Evolutionary conservation across 2,113 vertebrate genomes (phyloP), one percentile per base, ranked within the genome.

Genomic region (Miniopterus natalensis): DNA sequence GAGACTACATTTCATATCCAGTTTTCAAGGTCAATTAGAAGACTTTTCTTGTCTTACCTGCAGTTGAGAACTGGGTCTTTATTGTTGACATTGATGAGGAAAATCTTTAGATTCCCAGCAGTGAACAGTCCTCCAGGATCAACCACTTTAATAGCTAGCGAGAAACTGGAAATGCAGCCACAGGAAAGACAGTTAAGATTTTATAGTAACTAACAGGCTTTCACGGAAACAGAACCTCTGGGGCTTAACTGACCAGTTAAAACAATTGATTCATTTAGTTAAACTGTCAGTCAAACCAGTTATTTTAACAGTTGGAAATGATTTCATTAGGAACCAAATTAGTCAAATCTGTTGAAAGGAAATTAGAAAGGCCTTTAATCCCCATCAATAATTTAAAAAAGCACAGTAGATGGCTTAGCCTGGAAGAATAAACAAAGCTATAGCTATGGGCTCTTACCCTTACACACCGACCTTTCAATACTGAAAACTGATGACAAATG

Each of bases 81-180:
- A 74, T 96, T 89, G 59, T 97, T 97, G 49, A 98, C 78, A 59
- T 88, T 97, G 65, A 97, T 92, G 53, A 98, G 95, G 53, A 94
- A 97, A 71, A 98, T 88, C 70, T 96, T 98, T 8, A 98, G 88
- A 85, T 96, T 96, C 80, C 92, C 95, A 84, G 42, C 40, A 25
- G 70, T 23, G 79, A 94, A 97, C 66, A 98, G 86, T 74, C 93
- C 94, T 78, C 93, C 92, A 42, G 87, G n/a, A 87, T 98, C 97
- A 75, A 91, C 90, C 85, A 96, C 96, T 92, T 89, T 98, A 93
- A 97, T 95, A 77, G 88, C 47, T 36, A 98, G 25, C 31, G 94
- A 95, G 89, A 97, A 98, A 84, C 97, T 97, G 45, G 29, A 93
- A 53, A 2, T 9, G 53, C 36, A 84, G n/a, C 23, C 80, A 65